Evolutionary conservation across 2,797 vertebrate genomes (phyloP), one percentile per base, ranked within the genome.

Genomic region (Lepus oiostolus): DNA sequence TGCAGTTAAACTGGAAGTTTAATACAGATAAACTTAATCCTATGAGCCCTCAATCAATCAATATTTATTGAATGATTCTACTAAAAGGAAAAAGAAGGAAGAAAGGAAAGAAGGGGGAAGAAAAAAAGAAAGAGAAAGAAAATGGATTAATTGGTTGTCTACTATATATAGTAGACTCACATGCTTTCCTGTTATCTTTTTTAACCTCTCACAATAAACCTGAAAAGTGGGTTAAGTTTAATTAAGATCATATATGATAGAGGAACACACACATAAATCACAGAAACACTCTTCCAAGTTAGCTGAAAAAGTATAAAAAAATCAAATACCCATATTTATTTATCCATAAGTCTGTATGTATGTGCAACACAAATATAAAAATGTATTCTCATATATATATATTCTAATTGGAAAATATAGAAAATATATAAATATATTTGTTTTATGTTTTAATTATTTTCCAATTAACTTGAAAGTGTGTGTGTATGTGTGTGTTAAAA

Each of bases 261-360:
- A 8, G 10, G 54, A 63, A 16, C 21, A 42, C 2, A 16, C 12
- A 82, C 72, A 50, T 16, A 79, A 3, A 85, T 26, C 28, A 81
- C 19, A 35, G 26, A 28, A 14, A 63, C 10, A 83, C 35, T 75
- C 30, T 70, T 76, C 14, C 54, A 83, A 24, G 50, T 82, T 60
- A 75, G 60, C 38, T 58, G 30, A 79, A 90, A 72, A 88, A 76
- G 67, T 68, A 58, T 80, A n/a, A 70, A 79, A 82, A 86, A 47
- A 71, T 6, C 3, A 80, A 74, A 89, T 60, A 50, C n/a, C 19
- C 54, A 58, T 16, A 21, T 58, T 5, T 58, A 17, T 19, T 58
- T 58, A 21, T 47, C 42, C 42, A 47, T 58, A 58, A 16, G 19
- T 16, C 54, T 58, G 54, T 21, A 58, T 58, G 54, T 58, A 58